Percentiles rank a stretch among this genome's conserved stretches.
These are phyloP conservation scores for Agrochola macilenta DNA, from an alignment of 2,888 invertebrate genomes.

Conservation along the genomic window DNA sequence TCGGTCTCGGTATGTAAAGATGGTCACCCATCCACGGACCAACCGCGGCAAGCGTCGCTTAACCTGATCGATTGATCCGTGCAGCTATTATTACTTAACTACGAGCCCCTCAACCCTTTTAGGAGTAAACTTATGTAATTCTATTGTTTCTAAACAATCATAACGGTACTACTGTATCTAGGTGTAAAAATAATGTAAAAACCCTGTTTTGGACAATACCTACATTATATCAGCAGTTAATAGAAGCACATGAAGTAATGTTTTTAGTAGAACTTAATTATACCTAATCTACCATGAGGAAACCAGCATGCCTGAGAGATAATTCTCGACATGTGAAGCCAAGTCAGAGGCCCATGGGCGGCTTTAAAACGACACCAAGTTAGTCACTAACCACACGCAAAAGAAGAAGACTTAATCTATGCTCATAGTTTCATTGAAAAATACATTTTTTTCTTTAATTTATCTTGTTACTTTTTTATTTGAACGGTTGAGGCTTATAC, in stretches of 20 bases:
- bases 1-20: too few relatives aligned
- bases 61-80: too few relatives aligned
- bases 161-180: not conserved
- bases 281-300: not conserved
- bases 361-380: too few relatives aligned
- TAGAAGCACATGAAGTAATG: not conserved
- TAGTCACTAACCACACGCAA: too few relatives aligned
- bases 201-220: not conserved
- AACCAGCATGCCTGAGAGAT: too few relatives aligned
- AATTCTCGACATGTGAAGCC: too few relatives aligned
- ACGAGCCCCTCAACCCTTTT: not conserved
- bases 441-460: not conserved
- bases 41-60: too few relatives aligned
- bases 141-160: not conserved
- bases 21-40: too few relatives aligned
- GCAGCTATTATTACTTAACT: not conserved
- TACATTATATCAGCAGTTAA: not conserved
- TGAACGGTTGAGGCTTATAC: not conserved
- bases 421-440: too few relatives aligned
- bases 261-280: not conserved
- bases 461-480: not conserved
- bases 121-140: not conserved
- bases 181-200: not conserved
- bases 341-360: too few relatives aligned
- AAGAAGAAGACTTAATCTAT: too few relatives aligned